phyloP scores from a whole-genome alignment of 2,113 vertebrate genomes.

The Peromyscus leucopus region DNA sequence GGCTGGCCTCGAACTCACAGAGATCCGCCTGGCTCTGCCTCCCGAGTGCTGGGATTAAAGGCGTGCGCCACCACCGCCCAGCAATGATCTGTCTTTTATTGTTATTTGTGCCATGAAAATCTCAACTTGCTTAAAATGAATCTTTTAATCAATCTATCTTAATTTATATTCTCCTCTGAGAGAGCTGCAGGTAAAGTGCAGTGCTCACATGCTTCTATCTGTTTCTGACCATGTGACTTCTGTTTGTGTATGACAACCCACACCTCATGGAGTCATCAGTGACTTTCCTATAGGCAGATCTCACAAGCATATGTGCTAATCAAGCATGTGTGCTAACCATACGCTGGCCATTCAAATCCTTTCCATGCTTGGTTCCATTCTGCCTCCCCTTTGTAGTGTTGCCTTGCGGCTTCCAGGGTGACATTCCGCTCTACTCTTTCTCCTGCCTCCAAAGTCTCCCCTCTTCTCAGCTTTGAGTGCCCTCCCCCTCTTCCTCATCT shows the following conservation, averaged over 20 bases:
- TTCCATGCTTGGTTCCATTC: background rate
- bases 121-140: slow-evolving; percentile 32
- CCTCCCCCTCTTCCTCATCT: background rate
- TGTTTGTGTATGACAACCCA: background rate
- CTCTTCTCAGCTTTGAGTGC: background rate
- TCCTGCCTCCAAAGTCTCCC: background rate
- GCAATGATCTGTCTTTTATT: slow-evolving; percentile 43
- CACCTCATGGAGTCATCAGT: background rate
- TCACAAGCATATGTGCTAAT: background rate
- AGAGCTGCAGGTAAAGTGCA: background rate
- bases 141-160: slow-evolving; percentile 25
- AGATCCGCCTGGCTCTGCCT: no score
- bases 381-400: background rate
- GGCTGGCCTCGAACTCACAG: no score
- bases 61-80: no score
- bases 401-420: background rate
- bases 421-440: no score
- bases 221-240: background rate
- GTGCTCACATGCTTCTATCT: slow-evolving; percentile 4
- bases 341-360: background rate
- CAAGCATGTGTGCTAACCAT: background rate
- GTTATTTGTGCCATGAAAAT: background rate
- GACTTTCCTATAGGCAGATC: background rate
- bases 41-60: no score
- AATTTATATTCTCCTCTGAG: background rate